A percentile compares a stretch with the other conserved stretches of the same genome.
phyloP scores from a whole-genome alignment of 2,797 vertebrate genomes.

The Hippoglossus hippoglossus region DNA sequence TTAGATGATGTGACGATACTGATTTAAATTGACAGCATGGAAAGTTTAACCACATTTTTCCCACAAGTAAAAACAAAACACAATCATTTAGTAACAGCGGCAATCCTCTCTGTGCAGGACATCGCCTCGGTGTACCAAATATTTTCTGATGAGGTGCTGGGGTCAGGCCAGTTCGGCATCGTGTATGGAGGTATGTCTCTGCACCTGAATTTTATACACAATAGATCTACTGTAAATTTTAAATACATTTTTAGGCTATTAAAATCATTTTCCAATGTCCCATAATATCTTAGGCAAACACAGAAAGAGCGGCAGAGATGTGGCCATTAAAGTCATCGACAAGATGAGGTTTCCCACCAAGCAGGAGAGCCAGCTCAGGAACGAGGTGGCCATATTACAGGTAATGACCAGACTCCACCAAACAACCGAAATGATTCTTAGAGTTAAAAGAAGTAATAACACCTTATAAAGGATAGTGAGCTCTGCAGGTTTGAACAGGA shows the following conservation, averaged over 20 bases:
- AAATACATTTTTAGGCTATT: not conserved
- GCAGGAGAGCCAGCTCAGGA: slow-evolving; percentile 97
- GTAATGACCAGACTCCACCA: slow-evolving; percentile 70
- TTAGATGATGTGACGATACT: slow-evolving; percentile 35
- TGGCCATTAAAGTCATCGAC: slow-evolving; percentile 98
- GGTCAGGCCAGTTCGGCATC: slow-evolving; percentile 98
- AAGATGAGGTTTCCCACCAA: slow-evolving; percentile 99
- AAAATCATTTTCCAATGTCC: not conserved
- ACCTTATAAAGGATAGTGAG: too few relatives aligned
- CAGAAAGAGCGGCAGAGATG: slow-evolving; percentile 96
- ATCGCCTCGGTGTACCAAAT: slow-evolving; percentile 98
- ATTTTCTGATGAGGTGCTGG: slow-evolving; percentile 98
- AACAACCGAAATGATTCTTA: not conserved
- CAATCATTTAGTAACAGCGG: slow-evolving; percentile 31
- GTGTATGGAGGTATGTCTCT: slow-evolving; percentile 93
- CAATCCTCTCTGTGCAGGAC: slow-evolving; percentile 83
- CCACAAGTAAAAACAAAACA: slow-evolving; percentile 19
- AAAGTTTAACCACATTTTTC: slow-evolving; percentile 32
- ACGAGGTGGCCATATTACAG: slow-evolving; percentile 99
- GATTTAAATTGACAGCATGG: slow-evolving; percentile 16
- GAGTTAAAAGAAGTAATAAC: not conserved
- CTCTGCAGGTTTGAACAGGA: too few relatives aligned
- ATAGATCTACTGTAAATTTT: not conserved
- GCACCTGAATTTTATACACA: not conserved
- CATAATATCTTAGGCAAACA: slow-evolving; percentile 88